Evolutionary conservation across 1,140 invertebrate species (phyloP).

Genomic region (Mercenaria mercenaria): DNA sequence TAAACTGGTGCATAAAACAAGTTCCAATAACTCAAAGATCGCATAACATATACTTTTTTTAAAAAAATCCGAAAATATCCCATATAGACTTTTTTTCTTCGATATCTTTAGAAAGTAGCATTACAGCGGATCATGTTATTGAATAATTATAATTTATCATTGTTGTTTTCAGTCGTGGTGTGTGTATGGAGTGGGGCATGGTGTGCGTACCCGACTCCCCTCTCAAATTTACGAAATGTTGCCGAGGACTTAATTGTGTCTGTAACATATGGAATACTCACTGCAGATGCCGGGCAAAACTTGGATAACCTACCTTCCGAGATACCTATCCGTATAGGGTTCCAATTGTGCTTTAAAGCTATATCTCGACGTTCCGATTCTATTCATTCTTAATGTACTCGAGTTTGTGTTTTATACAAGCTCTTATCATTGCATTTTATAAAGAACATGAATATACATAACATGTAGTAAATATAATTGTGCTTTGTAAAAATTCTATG

Average conservation of each 20-base stretch:
- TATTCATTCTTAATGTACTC: no score
- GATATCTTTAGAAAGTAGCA: background rate
- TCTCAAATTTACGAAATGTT: slow-evolving; percentile 51
- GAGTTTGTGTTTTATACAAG: no score
- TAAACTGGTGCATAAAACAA: no score
- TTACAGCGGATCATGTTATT: background rate
- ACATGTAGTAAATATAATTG: no score
- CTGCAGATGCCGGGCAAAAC: slow-evolving; percentile 43
- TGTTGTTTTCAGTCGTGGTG: background rate
- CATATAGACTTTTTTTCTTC: background rate
- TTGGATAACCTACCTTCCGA: slow-evolving; percentile 8
- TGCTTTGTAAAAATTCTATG: no score
- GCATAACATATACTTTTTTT: no score
- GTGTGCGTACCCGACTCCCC: slow-evolving; percentile 51
- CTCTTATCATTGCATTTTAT: no score
- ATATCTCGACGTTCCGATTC: background rate
- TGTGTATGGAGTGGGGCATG: slow-evolving; percentile 37
- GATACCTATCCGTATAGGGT: background rate
- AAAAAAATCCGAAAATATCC: background rate
- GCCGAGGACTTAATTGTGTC: slow-evolving; percentile 44
- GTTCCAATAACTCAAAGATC: no score
- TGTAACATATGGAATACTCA: slow-evolving; percentile 57
- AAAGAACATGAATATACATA: no score
- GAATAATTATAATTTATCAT: background rate
- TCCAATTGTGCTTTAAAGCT: background rate